phyloP scores from a whole-genome alignment of 2,888 invertebrate genomes.

The Ennomos erosarius region DNA sequence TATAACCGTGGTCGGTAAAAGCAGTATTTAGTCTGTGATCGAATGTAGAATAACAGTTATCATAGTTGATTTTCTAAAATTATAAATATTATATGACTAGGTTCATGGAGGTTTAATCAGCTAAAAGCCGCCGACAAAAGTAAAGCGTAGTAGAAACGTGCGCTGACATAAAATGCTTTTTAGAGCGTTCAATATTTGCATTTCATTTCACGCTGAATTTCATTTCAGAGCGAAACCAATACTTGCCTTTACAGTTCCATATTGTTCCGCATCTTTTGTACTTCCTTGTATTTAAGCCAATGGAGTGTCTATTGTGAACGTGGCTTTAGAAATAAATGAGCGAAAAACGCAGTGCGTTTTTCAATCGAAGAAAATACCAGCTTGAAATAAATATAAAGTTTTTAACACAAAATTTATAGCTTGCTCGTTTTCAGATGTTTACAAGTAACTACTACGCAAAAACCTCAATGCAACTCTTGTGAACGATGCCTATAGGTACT shows the following conservation, averaged over 20 bases:
- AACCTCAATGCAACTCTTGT: too few species aligned
- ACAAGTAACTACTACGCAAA: too few species aligned
- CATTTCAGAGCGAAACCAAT: slow-evolving; percentile 58
- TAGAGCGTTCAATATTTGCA: slow-evolving; percentile 76
- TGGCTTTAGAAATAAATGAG: slow-evolving; percentile 15
- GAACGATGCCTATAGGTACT: too few species aligned
- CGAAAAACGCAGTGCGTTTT: slow-evolving; percentile 18
- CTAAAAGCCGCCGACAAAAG: slow-evolving; percentile 25
- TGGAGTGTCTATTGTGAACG: slow-evolving; percentile 27
- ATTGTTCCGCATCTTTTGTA: slow-evolving; percentile 59
- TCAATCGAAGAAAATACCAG: slow-evolving; percentile 9
- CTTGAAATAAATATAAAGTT: too few species aligned
- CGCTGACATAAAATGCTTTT: slow-evolving; percentile 72
- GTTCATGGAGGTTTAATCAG: too few species aligned
- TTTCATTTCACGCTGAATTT: slow-evolving; percentile 74
- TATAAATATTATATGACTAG: too few species aligned
- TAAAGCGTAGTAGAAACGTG: slow-evolving; percentile 61
- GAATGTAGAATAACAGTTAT: too few species aligned
- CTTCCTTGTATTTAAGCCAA: slow-evolving; percentile 29
- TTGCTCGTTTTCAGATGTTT: too few species aligned
- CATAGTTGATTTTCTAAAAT: too few species aligned
- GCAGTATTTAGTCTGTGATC: too few species aligned
- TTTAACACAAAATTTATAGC: too few species aligned
- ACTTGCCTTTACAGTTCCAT: slow-evolving; percentile 59
- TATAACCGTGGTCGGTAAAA: too few species aligned